phyloP scores from a whole-genome alignment of 2,888 invertebrate species.

The Synergus laeviventris region DNA sequence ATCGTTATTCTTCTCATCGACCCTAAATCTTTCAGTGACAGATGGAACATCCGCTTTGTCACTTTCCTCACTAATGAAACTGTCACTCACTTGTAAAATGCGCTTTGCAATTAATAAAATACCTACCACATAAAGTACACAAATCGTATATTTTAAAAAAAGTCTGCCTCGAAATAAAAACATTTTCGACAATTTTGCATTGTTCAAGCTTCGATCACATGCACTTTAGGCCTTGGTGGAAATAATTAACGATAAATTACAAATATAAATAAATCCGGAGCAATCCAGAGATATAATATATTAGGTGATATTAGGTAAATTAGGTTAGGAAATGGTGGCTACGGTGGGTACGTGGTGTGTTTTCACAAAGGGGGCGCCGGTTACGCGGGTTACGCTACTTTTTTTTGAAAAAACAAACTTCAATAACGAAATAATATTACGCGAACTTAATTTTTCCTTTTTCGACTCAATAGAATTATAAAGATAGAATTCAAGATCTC shows the following conservation, averaged over 20 bases:
- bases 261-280: neutral
- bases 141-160: conserved; percentile 26
- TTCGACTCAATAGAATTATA: no score
- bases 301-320: no score
- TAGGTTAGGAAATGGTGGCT: no score
- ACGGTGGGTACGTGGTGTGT: no score
- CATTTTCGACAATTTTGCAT: conserved; percentile 37
- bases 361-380: no score
- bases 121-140: conserved; percentile 28
- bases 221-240: neutral
- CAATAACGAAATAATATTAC: no score
- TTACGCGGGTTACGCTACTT: no score
- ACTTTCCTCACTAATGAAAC: conserved; percentile 7
- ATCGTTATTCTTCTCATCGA: neutral
- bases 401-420: no score
- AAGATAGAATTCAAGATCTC: no score
- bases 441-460: no score
- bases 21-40: neutral
- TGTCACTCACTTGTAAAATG: conserved; percentile 30
- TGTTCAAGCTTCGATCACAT: neutral
- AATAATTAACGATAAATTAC: neutral
- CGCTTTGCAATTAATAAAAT: conserved; percentile 36
- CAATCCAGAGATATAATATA: no score
- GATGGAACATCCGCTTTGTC: conserved; percentile 17
- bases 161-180: conserved; percentile 27